A percentile compares a stretch with the other conserved stretches of the same genome.
Conservation (phyloP, 2,797 vertebrate species). For the Pseudochirops corinnae region DNA sequence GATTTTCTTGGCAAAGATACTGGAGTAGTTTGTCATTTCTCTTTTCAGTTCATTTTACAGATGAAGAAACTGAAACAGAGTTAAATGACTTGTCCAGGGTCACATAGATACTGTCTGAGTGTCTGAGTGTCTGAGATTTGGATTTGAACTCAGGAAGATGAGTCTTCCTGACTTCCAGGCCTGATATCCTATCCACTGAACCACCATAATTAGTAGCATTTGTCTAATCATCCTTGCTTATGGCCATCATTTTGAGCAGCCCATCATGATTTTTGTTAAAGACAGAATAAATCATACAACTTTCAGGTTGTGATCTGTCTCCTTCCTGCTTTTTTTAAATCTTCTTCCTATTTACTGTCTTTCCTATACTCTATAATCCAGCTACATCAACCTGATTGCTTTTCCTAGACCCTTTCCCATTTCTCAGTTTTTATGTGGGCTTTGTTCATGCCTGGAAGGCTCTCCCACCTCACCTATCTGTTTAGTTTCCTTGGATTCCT, state of each 20-base stretch:
- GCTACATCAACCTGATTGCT: constrained; percentile 44
- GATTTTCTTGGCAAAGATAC: background rate
- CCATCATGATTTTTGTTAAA: constrained; percentile 46
- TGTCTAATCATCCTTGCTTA: background rate
- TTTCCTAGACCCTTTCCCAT: background rate
- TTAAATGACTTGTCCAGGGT: background rate
- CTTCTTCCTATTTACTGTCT: background rate
- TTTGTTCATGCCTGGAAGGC: background rate
- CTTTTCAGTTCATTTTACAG: background rate
- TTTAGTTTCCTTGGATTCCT: background rate
- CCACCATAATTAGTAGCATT: background rate
- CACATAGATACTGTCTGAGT: too few species aligned
- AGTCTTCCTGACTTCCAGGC: background rate
- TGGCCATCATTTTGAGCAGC: constrained; percentile 40
- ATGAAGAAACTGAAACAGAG: background rate
- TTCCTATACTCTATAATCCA: background rate
- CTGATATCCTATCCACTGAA: background rate
- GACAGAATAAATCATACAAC: constrained; percentile 36
- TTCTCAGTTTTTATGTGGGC: background rate
- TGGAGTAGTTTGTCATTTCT: background rate
- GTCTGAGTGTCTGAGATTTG: background rate
- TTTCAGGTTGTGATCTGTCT: constrained; percentile 59
- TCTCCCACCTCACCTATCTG: background rate
- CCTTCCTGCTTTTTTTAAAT: background rate
- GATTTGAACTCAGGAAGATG: background rate